A percentile compares a stretch with the other conserved stretches of the same genome.
Conservation (phyloP, 2,797 vertebrate genomes). For the Peromyscus aztecus region DNA sequence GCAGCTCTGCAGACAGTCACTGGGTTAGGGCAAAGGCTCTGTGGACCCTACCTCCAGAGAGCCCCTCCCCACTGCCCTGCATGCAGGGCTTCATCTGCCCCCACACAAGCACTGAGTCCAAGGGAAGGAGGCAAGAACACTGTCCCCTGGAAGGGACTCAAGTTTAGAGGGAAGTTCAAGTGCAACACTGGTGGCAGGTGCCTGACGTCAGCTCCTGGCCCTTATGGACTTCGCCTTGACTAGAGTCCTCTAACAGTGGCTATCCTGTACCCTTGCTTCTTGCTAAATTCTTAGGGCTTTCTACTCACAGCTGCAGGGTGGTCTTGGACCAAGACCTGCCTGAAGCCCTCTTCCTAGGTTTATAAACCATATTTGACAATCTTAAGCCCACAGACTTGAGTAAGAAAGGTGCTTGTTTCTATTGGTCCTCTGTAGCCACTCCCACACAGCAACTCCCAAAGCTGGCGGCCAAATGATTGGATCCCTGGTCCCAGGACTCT, state of each 20-base stretch:
- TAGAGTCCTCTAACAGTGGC: accelerated
- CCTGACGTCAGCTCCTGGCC: not conserved
- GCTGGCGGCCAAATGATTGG: not conserved
- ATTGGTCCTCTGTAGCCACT: accelerated
- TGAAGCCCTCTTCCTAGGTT: not conserved
- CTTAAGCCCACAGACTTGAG: not conserved
- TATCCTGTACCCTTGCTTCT: not conserved
- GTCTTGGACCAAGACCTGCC: not conserved
- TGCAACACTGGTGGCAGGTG: not conserved
- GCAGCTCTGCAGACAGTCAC: accelerated
- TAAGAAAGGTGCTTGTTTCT: not conserved
- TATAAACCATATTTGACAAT: not conserved
- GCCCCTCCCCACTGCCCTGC: too few species aligned
- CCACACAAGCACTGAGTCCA: accelerated
- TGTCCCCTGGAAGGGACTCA: not conserved
- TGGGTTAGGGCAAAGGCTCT: not conserved
- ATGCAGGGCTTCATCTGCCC: not conserved
- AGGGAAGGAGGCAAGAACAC: not conserved
- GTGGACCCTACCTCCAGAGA: not conserved
- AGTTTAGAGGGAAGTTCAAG: not conserved
- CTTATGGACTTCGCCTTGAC: not conserved
- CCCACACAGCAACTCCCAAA: not conserved
- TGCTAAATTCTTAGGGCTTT: too few species aligned
- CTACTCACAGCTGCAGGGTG: not conserved
- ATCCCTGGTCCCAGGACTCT: not conserved